Evolutionary conservation across 37 sponge, comb jelly and placozoan genomes (phyloP), one percentile per base, ranked within the genome.

Genomic region (Crambe crambe): DNA sequence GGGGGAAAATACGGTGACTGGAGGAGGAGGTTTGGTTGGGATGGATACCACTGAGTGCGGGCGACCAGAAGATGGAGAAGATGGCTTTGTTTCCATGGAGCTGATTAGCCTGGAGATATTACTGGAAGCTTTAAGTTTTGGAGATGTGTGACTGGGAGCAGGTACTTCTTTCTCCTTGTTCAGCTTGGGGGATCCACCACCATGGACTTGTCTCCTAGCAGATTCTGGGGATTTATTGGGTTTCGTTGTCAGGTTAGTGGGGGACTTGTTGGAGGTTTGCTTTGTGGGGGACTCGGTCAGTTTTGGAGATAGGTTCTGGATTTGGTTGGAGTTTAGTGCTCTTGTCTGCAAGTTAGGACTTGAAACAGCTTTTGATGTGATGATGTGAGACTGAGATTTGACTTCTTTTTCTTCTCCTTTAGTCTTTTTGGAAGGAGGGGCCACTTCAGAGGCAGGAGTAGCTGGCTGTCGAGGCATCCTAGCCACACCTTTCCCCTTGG

Each of bases 1-100:
- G n/a, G n/a, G n/a, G n/a, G n/a, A n/a, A n/a, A n/a, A n/a, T n/a
- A n/a, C n/a, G n/a, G n/a, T 23, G 54, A 51, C 9, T 9, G 23
- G 61, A 65, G 66, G 35, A 34, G 66, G 66, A 31, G 31, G 66
- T 65, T 31, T 65, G 31, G 35, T 34, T 30, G 66, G 35, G 66
- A 26, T 65, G 10, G 34, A 5, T 2, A 30, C 34, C 2, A 26
- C 18, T 58, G 59, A 26, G 6, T 23, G 2, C 3, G 59, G 3
- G 8, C 3, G 17, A 58, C 59, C 21, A 58, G 25, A 4, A 26
- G 59, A n/a, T n/a, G n/a, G n/a, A n/a, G n/a, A 26, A 12, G 59
- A 58, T 3, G 59, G 6, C 6, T 30, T 18, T 12, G 34, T 30
- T 9, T 34, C 32, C 66, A 65, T 65, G 10, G 66, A 26, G 25